A percentile compares a stretch with the other conserved stretches of the same genome.
Evolutionary conservation across 2,797 vertebrate genomes (phyloP).

Genomic region (Argya squamiceps): DNA sequence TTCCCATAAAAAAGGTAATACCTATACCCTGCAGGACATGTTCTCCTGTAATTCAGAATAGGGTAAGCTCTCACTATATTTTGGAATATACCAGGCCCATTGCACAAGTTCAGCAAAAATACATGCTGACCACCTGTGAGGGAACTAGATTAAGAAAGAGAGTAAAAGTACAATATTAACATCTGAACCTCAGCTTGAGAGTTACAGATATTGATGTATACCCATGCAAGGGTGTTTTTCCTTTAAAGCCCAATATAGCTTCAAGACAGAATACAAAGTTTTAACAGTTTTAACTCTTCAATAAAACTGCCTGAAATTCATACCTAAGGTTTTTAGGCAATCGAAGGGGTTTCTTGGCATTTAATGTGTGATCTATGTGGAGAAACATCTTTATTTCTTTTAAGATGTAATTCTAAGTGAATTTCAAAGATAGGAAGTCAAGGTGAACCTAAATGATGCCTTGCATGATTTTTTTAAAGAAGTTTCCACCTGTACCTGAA

Average conservation of each 20-base stretch:
- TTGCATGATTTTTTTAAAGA: neutral
- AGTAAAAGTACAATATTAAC: neutral
- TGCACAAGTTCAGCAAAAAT: neutral
- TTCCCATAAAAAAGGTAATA: conserved; percentile 8
- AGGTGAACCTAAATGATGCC: neutral
- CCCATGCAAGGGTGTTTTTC: neutral
- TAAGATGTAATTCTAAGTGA: neutral
- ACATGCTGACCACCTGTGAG: neutral
- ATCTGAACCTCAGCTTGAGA: neutral
- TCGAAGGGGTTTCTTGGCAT: neutral
- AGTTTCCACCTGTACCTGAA: neutral
- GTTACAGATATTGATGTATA: neutral
- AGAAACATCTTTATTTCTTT: neutral
- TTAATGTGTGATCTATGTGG: neutral
- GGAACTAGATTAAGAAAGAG: neutral
- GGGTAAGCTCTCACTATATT: neutral
- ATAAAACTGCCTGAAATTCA: neutral
- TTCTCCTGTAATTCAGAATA: neutral
- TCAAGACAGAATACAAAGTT: neutral
- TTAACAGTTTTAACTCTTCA: neutral
- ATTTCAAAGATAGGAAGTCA: neutral
- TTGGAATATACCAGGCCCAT: neutral
- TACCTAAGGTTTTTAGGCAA: neutral
- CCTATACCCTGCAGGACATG: neutral
- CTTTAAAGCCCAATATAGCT: neutral